Evolutionary conservation across 2,888 invertebrate species (phyloP), one percentile per base, ranked within the genome.

Genomic region (Troides aeacus): DNA sequence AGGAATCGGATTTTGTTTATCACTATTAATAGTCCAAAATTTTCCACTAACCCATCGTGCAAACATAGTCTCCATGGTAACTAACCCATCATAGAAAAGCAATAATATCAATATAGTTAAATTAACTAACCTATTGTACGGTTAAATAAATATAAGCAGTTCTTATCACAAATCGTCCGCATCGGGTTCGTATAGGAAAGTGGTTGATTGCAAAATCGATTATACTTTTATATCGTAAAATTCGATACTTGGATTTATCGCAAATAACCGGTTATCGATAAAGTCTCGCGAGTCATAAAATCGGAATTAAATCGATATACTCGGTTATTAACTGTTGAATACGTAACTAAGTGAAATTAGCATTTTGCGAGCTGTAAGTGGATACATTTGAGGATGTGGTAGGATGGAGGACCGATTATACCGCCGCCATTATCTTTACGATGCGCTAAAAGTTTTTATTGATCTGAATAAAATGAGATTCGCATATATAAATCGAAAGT

Each of bases 121-220:
- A 42, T 42, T 42, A 10, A 42, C 42, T 42, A 1, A 8, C 5
- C 10, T 42, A 10, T 42, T 42, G 8, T 42, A 10, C 15, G 15
- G 46, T 46, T 15, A 46, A n/a, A n/a, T 12, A 18, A 53, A 53
- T n/a, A 53, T 6, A n/a, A n/a, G 12, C 53, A n/a, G 18, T n/a
- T 53, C 18, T 53, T n/a, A n/a, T 53, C 53, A 53, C 6, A 7
- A 53, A n/a, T n/a, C 53, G 8, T 53, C 8, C 5, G 53, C 53
- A 6, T 53, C n/a, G n/a, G n/a, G 68, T 62, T 69, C 50, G 53
- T 62, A 24, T 24, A 39, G 30, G 17, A 62, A 62, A 61, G 50
- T 12, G 39, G 6, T 71, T 66, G 76, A 81, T 82, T 81, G 79
- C 76, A 71, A 81, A 84, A 80, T 81, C 84, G 81, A 84, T 85